Base-by-base conservation (phyloP, 2,888 invertebrate genomes). In the Ariolimax columbianus region DNA sequence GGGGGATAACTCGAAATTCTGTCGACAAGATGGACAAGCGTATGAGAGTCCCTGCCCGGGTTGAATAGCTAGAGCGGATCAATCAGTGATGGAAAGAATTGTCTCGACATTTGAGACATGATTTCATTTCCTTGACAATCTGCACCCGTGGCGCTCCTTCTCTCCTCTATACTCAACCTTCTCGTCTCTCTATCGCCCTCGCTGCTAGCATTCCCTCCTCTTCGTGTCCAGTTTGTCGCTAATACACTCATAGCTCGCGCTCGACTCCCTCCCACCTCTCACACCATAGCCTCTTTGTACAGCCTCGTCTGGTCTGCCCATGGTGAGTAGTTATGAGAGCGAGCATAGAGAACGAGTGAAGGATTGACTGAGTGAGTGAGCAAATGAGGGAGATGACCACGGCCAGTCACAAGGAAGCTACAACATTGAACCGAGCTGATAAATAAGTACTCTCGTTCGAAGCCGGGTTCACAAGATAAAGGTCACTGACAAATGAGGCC, bases 101-200 rank as follows among this genome's bases (percentile, higher is more conserved):
- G 36, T 38, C 78, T 55, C 78, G 30, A 36, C 63, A 26, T 78
- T 77, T 78, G 38, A 78, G 78, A 59, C 78, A 78, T 78, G 63
- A 78, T 78, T 78, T 63, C 78, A 78, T 78, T 78, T 78, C 78
- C 66, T 78, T 59, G 78, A 78, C 78, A 63, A 7, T 78, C n/a
- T 26, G 75, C 17, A 17, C 33, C 75, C n/a, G 14, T 7, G 7
- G 11, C 43, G 6, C n/a, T 17, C 73, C 0, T 47, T 73, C 73
- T 43, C 40, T 30, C 70, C 63, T 70, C 40, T 43, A 23, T 30
- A 40, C 40, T 38, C 72, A 38, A 19, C 38, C 38, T 19, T 70
- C 23, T 72, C n/a, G 26, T 40, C 75, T 47, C 47, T 43, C 30
- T 77, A 4, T 77, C 75, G 26, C n/a, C 47, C 75, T 77, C 7